Conservation (phyloP, 1,140 invertebrate species). For the Holotrichia oblita region DNA sequence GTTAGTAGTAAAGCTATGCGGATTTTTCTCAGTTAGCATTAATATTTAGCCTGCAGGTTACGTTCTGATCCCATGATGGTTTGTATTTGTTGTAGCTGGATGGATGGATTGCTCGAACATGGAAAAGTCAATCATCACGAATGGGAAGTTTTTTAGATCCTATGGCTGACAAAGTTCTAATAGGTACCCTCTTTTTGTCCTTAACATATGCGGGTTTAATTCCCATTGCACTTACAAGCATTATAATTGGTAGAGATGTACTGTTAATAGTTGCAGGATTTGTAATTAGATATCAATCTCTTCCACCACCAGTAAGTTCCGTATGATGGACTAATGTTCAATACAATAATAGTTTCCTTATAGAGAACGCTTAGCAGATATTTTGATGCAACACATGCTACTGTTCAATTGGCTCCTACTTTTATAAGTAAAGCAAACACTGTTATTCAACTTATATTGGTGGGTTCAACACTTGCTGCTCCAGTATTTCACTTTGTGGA, state of each 20-base stretch:
- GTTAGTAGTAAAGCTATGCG: too few species aligned
- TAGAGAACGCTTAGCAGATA: slow-evolving; percentile 88
- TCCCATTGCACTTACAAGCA: slow-evolving; percentile 81
- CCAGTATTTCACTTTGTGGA: slow-evolving; percentile 83
- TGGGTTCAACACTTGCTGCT: slow-evolving; percentile 83
- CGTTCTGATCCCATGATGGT: too few species aligned
- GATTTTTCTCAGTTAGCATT: too few species aligned
- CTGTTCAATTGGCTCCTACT: slow-evolving; percentile 91
- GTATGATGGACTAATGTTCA: slow-evolving; percentile 12
- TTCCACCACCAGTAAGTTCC: slow-evolving; percentile 84
- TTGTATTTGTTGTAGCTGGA: slow-evolving; percentile 82
- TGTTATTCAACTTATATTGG: slow-evolving; percentile 81
- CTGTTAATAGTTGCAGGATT: slow-evolving; percentile 82
- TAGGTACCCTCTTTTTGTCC: slow-evolving; percentile 89
- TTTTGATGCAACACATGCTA: slow-evolving; percentile 90
- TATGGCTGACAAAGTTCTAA: slow-evolving; percentile 95
- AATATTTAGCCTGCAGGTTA: too few species aligned
- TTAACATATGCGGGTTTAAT: slow-evolving; percentile 87
- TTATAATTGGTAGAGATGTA: slow-evolving; percentile 87
- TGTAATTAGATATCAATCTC: slow-evolving; percentile 88
- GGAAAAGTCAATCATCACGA: slow-evolving; percentile 88
- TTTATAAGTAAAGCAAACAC: slow-evolving; percentile 95
- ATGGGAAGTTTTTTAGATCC: slow-evolving; percentile 97
- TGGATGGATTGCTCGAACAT: slow-evolving; percentile 95
- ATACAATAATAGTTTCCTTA: slow-evolving; percentile 51